Base-by-base conservation (phyloP, 2,888 invertebrate species). In the Ecdyonurus torrentis region DNA sequence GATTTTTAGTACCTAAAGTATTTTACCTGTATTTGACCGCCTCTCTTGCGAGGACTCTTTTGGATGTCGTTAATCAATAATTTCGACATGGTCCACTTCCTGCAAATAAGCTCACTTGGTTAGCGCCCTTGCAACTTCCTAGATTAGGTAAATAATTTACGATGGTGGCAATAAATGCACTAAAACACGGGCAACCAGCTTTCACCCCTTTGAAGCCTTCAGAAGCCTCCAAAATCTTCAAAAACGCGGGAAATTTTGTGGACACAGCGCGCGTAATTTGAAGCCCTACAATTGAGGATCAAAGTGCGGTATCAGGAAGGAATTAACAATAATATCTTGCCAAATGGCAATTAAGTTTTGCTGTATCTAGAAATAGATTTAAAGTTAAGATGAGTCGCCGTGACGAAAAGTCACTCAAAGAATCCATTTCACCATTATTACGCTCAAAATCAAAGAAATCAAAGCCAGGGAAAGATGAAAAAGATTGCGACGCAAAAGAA, bases 11-110 rank as follows among this genome's bases (percentile, higher is more conserved):
- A 65, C 66, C 66, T 66, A 2, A 1, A 15, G 2, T 2, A 60
- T 19, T 10, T 63, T 60, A 63, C 63, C 63, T 63, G 63, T 18
- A 63, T 63, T 20, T 63, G 63, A 5, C 63, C 63, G 1, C 20
- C n/a, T 25, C 62, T 37, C 37, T 37, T 37, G 37, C 37, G 37
- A 37, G 37, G 37, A 37, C 37, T 37, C 15, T 37, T 37, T 37
- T 10, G 15, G 37, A 37, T 15, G 37, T 37, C 37, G 15, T 37
- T 37, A 37, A 37, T 37, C 37, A 37, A 37, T 37, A 37, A 5
- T 37, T 37, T 37, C 5, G 37, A 37, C 37, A 37, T 37, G 37
- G 5, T 37, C 15, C 15, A 37, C 37, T 37, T 15, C 7, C 5
- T 37, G 37, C 37, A 10, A 37, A 10, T 15, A 37, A 37, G 15